Evolutionary conservation across 2,113 vertebrate species (phyloP).

Genomic region (Stegostoma tigrinum): DNA sequence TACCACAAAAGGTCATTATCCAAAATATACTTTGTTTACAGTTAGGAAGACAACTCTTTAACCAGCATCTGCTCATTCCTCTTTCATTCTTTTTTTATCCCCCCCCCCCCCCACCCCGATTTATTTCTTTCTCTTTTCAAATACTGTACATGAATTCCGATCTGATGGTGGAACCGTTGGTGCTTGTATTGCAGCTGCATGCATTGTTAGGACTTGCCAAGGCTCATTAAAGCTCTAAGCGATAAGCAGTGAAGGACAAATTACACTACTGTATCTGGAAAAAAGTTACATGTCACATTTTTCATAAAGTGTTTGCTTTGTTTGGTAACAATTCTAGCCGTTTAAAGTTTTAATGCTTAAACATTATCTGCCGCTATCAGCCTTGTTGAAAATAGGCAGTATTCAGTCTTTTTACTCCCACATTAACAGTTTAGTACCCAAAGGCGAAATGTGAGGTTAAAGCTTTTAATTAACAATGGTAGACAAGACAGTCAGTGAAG

Average conservation of each 20-base stretch:
- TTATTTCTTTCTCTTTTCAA: conserved; percentile 19
- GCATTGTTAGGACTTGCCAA: conserved; percentile 64
- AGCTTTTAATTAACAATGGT: conserved; percentile 31
- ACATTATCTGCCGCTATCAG: conserved; percentile 22
- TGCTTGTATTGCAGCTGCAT: conserved; percentile 56
- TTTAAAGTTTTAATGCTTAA: conserved; percentile 28
- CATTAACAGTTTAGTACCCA: conserved; percentile 28
- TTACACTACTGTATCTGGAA: conserved; percentile 56
- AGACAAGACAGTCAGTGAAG: neutral
- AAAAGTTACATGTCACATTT: conserved; percentile 47
- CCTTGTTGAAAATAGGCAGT: conserved; percentile 27
- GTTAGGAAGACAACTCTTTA: conserved; percentile 20
- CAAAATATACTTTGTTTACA: conserved; percentile 35
- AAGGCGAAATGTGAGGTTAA: conserved; percentile 29
- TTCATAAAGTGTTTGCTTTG: conserved; percentile 49
- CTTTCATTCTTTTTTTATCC: neutral
- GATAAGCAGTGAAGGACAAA: conserved; percentile 69
- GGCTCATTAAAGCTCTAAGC: conserved; percentile 64
- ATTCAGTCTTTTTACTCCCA: neutral
- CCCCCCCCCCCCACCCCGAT: neutral
- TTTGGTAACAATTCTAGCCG: conserved; percentile 53
- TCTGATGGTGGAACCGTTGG: conserved; percentile 22
- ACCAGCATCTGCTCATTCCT: conserved; percentile 33
- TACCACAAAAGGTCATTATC: conserved; percentile 50
- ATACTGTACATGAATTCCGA: conserved; percentile 30